Evolutionary conservation across 2,113 vertebrate species (phyloP), one percentile per base, ranked within the genome.

Genomic region (Gymnobelideus leadbeateri): DNA sequence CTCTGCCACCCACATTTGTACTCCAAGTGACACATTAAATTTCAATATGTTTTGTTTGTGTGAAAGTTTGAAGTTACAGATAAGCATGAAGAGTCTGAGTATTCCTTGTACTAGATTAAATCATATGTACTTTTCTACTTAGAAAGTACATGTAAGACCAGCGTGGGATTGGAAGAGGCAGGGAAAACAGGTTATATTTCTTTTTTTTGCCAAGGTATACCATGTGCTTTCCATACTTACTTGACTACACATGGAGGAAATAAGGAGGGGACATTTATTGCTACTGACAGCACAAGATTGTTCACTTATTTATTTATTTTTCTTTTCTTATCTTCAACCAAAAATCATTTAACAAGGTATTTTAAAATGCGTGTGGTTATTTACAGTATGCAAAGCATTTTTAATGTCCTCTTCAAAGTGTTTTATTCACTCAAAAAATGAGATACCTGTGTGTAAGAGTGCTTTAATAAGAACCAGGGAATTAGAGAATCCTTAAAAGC

Each of bases 1-100:
- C 50, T 95, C 89, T 95, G 53, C 51, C 95, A 93, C 89, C 94
- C 93, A 97, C 95, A 89, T 14, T 89, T 91, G 97, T 91, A 52
- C 92, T 97, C 95, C 91, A 68, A 92, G 43, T 57, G 47, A 97
- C 0, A 16, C 47, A 61, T 51, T 93, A 89, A 53, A 51, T 28
- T 92, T 43, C 37, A 89, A 47, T 49, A 23, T 0, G 0, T 51
- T 92, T 53, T 93, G 46, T 61, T 46, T 94, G 68, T 77, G 25
- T 51, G 53, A 47, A 54, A 93, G 31, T 12, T n/a, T 54, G 91
- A 91, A 91, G 26, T 93, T 31, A 7, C 2, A 47, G 11, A 31
- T 1, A 46, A 84, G 31, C 25, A 68, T 19, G 28, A 92, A 93
- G 31, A 96, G n/a, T 5, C 2, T 50, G 92, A 43, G 50, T 91